Evolutionary conservation across 1,140 invertebrate genomes (phyloP).

Genomic region (Heliconius himera): DNA sequence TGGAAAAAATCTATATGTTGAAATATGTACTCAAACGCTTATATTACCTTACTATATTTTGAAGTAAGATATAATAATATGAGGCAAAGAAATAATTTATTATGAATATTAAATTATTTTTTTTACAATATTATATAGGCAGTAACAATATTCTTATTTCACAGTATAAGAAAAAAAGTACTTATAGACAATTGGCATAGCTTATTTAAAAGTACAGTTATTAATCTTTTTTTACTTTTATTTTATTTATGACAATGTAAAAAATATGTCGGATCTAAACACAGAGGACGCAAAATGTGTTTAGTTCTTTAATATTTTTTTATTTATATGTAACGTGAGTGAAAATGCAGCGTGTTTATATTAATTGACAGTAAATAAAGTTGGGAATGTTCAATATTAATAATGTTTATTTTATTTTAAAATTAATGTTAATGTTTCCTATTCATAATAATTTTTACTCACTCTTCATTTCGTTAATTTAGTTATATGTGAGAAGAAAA

Average conservation of each 20-base stretch:
- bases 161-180: too few species aligned
- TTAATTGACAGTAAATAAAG: slow-evolving; percentile 49
- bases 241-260: neutral
- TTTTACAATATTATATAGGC: neutral
- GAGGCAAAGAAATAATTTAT: neutral
- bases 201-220: neutral
- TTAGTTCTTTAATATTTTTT: slow-evolving; percentile 44
- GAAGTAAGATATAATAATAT: too few species aligned
- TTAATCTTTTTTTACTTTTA: neutral
- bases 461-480: too few species aligned
- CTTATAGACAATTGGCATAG: neutral
- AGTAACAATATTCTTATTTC: too few species aligned
- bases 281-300: slow-evolving; percentile 66
- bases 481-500: too few species aligned
- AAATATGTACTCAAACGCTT: too few species aligned
- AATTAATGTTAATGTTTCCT: neutral
- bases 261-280: slow-evolving; percentile 52
- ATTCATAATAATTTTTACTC: too few species aligned
- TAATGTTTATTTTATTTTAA: neutral
- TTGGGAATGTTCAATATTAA: slow-evolving; percentile 32
- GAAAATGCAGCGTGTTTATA: slow-evolving; percentile 52
- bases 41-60: too few species aligned
- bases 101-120: neutral
- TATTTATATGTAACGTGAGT: slow-evolving; percentile 42
- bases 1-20: neutral